These are phyloP conservation scores for Lepidothrix coronata DNA, from an alignment of 2,113 vertebrate species.

Conservation along the genomic window DNA sequence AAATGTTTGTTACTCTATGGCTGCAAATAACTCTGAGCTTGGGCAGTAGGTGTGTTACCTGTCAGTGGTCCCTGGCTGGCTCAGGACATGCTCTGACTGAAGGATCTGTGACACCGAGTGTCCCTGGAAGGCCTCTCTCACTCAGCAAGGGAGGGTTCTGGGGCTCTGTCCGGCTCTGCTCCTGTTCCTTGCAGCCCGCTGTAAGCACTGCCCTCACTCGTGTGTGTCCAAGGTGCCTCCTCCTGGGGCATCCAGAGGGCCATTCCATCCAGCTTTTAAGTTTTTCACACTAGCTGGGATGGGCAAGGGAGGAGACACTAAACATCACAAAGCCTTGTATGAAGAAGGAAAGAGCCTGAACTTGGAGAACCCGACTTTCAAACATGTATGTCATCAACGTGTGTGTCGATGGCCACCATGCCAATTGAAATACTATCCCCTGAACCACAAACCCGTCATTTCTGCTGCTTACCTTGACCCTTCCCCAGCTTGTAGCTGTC, in stretches of 20 bases:
- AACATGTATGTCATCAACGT: fast-evolving
- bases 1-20: fast-evolving
- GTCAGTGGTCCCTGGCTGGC: not conserved
- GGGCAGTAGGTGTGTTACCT: not conserved
- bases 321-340: not conserved
- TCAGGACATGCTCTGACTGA: not conserved
- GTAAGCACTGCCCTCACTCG: not conserved
- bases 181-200: fast-evolving
- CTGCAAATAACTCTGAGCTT: not conserved
- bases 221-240: not conserved
- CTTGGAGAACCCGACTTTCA: not conserved
- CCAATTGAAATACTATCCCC: not conserved
- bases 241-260: not conserved
- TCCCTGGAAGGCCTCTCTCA: not conserved
- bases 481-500: not conserved
- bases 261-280: not conserved
- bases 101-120: fast-evolving
- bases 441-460: not conserved
- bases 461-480: not conserved
- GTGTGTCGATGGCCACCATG: not conserved
- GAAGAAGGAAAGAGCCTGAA: not conserved
- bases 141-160: not conserved
- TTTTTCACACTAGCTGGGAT: not conserved
- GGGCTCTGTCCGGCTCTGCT: not conserved
- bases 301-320: not conserved